A percentile compares a stretch with the other conserved stretches of the same genome.
phyloP scores from a whole-genome alignment of 2,113 vertebrate genomes.

The Chloroceryle aenea region DNA sequence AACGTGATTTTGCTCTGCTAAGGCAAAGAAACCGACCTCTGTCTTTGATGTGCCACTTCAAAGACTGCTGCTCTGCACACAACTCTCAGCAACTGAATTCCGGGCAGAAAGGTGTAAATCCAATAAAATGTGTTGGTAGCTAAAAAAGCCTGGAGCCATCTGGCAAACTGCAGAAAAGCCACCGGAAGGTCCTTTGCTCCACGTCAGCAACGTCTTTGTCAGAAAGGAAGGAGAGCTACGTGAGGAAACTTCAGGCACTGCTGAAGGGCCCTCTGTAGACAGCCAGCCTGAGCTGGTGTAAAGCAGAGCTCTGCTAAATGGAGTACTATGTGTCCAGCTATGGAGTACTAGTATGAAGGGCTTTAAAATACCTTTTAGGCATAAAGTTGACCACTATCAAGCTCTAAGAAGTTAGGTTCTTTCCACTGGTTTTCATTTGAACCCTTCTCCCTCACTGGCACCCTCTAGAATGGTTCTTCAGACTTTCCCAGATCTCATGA shows the following conservation, averaged over 20 bases:
- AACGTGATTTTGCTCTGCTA: not conserved
- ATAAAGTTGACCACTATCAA: not conserved
- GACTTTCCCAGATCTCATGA: not conserved
- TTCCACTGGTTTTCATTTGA: not conserved
- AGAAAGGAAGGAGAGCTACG: not conserved
- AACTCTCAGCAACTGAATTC: not conserved
- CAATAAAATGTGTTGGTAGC: not conserved
- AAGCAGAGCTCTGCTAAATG: not conserved
- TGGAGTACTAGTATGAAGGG: not conserved
- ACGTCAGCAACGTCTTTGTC: not conserved
- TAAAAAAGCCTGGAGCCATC: not conserved
- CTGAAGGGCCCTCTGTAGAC: not conserved
- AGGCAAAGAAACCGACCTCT: not conserved
- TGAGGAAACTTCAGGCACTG: not conserved
- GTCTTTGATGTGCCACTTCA: not conserved
- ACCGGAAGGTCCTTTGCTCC: not conserved
- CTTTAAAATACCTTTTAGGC: not conserved
- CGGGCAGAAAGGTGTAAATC: not conserved
- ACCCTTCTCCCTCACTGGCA: not conserved
- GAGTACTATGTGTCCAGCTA: no score
- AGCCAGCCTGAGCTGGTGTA: not conserved
- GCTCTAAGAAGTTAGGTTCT: not conserved
- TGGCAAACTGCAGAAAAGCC: not conserved
- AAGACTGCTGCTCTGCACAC: not conserved
- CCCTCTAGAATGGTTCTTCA: not conserved